These are phyloP conservation scores for Peromyscus leucopus DNA, from an alignment of 2,113 vertebrate species.

Conservation along the genomic window DNA sequence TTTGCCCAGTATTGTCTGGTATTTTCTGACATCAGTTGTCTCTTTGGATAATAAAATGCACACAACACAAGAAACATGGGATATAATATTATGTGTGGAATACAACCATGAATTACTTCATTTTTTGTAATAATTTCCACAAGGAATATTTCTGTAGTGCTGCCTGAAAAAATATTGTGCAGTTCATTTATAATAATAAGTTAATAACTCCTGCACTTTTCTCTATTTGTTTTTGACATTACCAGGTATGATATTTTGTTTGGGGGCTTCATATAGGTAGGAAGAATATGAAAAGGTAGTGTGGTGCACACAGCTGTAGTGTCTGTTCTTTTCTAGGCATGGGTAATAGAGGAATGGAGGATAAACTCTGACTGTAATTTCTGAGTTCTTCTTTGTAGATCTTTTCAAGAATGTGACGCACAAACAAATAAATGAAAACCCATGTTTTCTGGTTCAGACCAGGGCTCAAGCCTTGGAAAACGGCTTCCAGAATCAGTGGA, in stretches of 20 bases:
- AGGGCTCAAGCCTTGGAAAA: neutral
- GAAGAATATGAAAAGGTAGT: accelerated
- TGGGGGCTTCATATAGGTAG: accelerated
- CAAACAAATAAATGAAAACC: neutral
- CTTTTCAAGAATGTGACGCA: neutral
- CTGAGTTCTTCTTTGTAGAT: neutral
- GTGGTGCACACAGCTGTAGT: accelerated
- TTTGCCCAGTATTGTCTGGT: neutral
- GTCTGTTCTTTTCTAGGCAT: neutral
- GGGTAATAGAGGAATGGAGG: accelerated
- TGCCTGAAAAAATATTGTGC: neutral
- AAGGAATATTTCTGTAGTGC: too few species aligned
- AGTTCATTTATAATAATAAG: neutral
- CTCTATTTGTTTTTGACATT: neutral
- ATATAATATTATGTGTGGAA: neutral
- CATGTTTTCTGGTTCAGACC: neutral
- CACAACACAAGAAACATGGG: neutral
- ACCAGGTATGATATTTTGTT: neutral
- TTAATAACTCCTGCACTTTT: neutral
- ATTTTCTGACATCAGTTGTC: neutral
- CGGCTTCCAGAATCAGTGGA: neutral
- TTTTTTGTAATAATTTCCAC: neutral
- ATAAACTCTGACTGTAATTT: neutral
- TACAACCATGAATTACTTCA: neutral
- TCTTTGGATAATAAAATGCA: neutral